phyloP scores from a whole-genome alignment of 2,888 invertebrate species.

The Elmis aenea region DNA sequence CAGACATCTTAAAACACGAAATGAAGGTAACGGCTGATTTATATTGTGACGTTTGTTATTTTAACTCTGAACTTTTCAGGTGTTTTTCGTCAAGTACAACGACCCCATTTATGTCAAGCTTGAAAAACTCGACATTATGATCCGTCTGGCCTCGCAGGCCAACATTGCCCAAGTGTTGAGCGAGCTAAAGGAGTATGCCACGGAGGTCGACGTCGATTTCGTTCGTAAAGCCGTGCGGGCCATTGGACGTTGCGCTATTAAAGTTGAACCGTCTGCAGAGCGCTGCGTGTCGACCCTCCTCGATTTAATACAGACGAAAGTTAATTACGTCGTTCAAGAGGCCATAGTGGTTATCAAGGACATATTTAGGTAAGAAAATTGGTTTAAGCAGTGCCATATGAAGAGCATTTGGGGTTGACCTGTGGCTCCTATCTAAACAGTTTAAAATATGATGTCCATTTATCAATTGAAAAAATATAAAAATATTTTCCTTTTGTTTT shows the following conservation, averaged over 20 bases:
- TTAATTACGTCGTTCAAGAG: slow-evolving; percentile 99
- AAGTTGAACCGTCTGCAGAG: slow-evolving; percentile 96
- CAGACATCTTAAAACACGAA: slow-evolving; percentile 97
- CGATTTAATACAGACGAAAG: slow-evolving; percentile 98
- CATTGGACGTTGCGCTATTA: slow-evolving; percentile 98
- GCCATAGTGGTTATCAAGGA: slow-evolving; percentile 99
- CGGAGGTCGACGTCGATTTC: slow-evolving; percentile 99
- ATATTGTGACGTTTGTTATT: background rate
- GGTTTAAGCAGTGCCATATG: background rate
- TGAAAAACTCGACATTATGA: slow-evolving; percentile 99
- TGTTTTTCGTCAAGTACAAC: slow-evolving; percentile 99
- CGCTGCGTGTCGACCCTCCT: slow-evolving; percentile 95
- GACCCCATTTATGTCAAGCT: slow-evolving; percentile 99
- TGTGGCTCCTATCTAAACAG: no score
- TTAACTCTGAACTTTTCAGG: slow-evolving; percentile 40
- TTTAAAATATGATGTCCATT: no score
- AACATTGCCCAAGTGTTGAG: slow-evolving; percentile 98
- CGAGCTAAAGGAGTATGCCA: slow-evolving; percentile 97
- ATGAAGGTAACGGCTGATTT: slow-evolving; percentile 76
- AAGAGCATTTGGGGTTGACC: no score
- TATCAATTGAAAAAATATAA: no score
- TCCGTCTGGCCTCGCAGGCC: slow-evolving; percentile 92
- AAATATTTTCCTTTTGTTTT: no score
- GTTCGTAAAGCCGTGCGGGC: slow-evolving; percentile 98
- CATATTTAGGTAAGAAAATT: slow-evolving; percentile 71